Evolutionary conservation across 2,797 vertebrate species (phyloP).

Genomic region (Salmo trutta): DNA sequence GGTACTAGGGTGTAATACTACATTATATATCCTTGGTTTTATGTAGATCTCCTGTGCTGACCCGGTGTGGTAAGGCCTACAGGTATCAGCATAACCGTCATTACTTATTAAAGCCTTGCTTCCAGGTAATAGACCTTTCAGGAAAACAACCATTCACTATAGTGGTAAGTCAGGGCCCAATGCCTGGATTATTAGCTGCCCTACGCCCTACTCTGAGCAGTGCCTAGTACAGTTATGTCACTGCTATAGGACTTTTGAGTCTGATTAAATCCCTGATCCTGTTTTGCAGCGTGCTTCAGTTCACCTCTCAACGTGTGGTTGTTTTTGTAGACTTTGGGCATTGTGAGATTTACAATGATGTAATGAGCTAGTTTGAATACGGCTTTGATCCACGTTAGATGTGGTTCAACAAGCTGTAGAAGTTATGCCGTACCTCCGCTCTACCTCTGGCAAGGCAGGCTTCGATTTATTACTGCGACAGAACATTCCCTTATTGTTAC

Average conservation of each 20-base stretch:
- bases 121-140: slow-evolving; percentile 35
- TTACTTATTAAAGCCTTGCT: slow-evolving; percentile 49
- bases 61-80: slow-evolving; percentile 43
- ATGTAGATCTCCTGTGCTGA: slow-evolving; percentile 22
- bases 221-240: slow-evolving; percentile 22
- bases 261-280: slow-evolving; percentile 46
- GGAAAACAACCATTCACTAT: slow-evolving; percentile 8
- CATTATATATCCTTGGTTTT: neutral
- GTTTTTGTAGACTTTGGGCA: neutral
- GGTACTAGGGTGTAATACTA: too few species aligned
- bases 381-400: slow-evolving; percentile 7
- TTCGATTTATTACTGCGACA: neutral
- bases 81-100: slow-evolving; percentile 26
- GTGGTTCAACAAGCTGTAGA: slow-evolving; percentile 15
- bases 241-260: slow-evolving; percentile 33
- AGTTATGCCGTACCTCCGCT: neutral
- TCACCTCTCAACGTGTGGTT: neutral
- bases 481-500: neutral
- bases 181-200: neutral
- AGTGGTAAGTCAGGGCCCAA: neutral
- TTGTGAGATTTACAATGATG: slow-evolving; percentile 20
- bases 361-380: slow-evolving; percentile 15
- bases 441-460: neutral
- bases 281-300: slow-evolving; percentile 15
- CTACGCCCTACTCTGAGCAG: neutral